phyloP scores from a whole-genome alignment of 2,797 vertebrate genomes.

The Intellagama lesueurii region DNA sequence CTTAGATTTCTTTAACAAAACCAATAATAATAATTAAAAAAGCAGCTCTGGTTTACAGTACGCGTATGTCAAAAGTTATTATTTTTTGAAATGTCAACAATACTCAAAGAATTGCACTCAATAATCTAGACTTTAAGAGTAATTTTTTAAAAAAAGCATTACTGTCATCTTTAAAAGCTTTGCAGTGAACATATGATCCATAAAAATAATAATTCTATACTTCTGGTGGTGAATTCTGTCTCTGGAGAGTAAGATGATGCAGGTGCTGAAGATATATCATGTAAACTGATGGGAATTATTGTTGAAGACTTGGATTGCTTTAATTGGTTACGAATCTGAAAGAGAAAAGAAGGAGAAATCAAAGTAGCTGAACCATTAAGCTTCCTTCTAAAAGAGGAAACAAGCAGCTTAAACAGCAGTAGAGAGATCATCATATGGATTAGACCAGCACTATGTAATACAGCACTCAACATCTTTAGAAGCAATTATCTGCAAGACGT shows the following conservation, averaged over 20 bases:
- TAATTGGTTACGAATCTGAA: constrained; percentile 76
- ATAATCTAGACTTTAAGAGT: background rate
- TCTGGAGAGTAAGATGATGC: constrained; percentile 77
- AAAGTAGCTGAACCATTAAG: background rate
- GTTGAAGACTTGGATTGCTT: constrained; percentile 74
- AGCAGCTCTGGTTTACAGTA: background rate
- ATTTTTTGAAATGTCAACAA: background rate
- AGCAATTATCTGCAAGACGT: background rate
- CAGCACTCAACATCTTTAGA: background rate
- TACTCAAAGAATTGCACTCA: background rate
- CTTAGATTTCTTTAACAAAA: background rate
- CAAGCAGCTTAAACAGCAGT: background rate
- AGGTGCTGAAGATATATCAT: constrained; percentile 73
- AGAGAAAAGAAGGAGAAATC: constrained; percentile 44
- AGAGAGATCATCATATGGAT: constrained; percentile 17
- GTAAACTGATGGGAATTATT: constrained; percentile 65
- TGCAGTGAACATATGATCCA: background rate
- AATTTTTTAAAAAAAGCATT: background rate
- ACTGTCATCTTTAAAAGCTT: background rate
- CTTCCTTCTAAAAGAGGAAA: constrained; percentile 7
- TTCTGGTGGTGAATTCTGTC: constrained; percentile 73
- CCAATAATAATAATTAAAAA: background rate
- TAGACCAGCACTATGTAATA: background rate
- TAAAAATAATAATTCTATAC: constrained; percentile 71
- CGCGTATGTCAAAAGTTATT: background rate